These are phyloP conservation scores for Parasteatoda tepidariorum DNA, from an alignment of 1,140 invertebrate species.

Conservation along the genomic window DNA sequence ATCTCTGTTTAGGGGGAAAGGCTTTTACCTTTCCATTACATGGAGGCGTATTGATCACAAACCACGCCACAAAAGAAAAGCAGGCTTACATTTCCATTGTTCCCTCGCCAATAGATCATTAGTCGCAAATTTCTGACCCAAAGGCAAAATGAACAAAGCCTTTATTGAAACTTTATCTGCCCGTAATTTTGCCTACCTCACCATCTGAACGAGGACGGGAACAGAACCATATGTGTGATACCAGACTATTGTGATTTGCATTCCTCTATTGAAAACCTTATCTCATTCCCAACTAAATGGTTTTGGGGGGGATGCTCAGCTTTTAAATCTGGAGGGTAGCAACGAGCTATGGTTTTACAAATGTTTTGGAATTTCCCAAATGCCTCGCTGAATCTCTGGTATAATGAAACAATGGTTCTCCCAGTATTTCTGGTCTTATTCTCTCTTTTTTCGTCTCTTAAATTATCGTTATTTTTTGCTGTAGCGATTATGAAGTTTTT, in stretches of 20 bases:
- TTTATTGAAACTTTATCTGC: slow-evolving; percentile 55
- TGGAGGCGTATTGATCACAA: not conserved
- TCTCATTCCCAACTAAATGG: slow-evolving; percentile 15
- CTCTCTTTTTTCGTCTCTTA: not conserved
- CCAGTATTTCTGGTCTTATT: not conserved
- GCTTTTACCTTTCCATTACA: not conserved
- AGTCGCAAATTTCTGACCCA: slow-evolving; percentile 52
- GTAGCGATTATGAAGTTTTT: too few species aligned
- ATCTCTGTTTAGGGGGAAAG: too few species aligned
- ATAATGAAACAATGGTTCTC: not conserved
- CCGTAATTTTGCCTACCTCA: slow-evolving; percentile 43
- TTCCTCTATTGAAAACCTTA: slow-evolving; percentile 25
- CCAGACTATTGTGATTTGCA: slow-evolving; percentile 11
- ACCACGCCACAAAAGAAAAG: slow-evolving; percentile 15
- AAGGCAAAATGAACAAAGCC: slow-evolving; percentile 45
- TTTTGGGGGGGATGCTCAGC: not conserved
- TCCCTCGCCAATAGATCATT: slow-evolving; percentile 50
- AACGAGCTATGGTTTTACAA: not conserved
- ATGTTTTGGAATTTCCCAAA: not conserved
- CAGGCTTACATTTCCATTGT: slow-evolving; percentile 37
- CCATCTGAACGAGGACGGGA: not conserved
- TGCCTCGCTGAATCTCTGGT: not conserved
- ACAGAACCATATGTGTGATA: not conserved
- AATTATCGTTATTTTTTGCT: not conserved
- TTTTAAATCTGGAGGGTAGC: not conserved